Evolutionary conservation across 2,888 invertebrate genomes (phyloP).

Genomic region (Papilio gigon): DNA sequence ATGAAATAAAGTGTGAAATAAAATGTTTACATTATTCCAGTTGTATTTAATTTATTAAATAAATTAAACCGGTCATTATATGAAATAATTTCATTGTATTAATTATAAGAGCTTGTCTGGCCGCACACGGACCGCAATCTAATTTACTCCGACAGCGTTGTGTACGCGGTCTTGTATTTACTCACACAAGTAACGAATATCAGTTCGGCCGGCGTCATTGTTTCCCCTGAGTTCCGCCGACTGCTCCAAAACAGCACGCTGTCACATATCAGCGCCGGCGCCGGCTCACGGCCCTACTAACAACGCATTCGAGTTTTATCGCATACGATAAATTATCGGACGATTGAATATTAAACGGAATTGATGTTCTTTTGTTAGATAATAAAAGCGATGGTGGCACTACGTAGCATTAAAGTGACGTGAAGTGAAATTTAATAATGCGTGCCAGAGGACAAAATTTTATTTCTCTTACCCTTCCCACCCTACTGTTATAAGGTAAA

Average conservation of each 20-base stretch:
- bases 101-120: neutral
- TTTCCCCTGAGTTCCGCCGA: constrained; percentile 43
- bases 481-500: too few relatives aligned
- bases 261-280: constrained; percentile 59
- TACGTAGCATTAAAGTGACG: too few relatives aligned
- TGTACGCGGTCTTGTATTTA: constrained; percentile 40
- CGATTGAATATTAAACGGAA: neutral
- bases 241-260: constrained; percentile 55
- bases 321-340: constrained; percentile 40
- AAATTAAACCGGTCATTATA: neutral
- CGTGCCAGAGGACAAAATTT: too few relatives aligned
- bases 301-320: constrained; percentile 40
- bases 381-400: too few relatives aligned
- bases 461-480: too few relatives aligned
- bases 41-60: too few relatives aligned
- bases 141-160: constrained; percentile 41
- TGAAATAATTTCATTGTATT: constrained; percentile 22
- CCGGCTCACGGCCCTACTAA: constrained; percentile 44
- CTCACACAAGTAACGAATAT: constrained; percentile 41
- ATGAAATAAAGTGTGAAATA: too few relatives aligned
- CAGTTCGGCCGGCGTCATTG: constrained; percentile 46
- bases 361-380: too few relatives aligned
- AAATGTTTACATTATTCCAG: too few relatives aligned
- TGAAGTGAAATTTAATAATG: too few relatives aligned
- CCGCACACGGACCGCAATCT: constrained; percentile 12